Conservation (phyloP, 92 coral and sea anemone genomes). For the Isaurus tuberculatus region DNA sequence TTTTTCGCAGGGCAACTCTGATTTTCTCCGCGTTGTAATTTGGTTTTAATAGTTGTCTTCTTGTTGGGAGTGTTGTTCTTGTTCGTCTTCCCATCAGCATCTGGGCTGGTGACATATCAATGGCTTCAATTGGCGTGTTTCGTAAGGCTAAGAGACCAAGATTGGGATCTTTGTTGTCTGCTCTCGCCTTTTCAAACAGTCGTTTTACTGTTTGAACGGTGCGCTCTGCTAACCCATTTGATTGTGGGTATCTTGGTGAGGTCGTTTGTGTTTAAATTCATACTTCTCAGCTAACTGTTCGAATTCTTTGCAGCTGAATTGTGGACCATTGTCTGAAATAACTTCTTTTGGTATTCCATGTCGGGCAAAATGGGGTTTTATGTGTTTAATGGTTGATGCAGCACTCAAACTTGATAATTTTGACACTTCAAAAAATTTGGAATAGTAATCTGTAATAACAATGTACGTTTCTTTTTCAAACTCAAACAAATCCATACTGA, state of each 20-base stretch:
- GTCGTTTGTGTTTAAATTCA: slow-evolving; percentile 56
- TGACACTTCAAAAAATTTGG: slow-evolving; percentile 51
- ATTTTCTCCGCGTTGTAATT: slow-evolving; percentile 42
- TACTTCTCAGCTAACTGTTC: slow-evolving; percentile 46
- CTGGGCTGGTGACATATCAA: slow-evolving; percentile 49
- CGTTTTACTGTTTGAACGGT: slow-evolving; percentile 44
- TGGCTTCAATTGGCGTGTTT: slow-evolving; percentile 58
- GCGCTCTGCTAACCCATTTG: slow-evolving; percentile 45
- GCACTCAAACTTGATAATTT: slow-evolving; percentile 39
- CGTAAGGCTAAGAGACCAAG: slow-evolving; percentile 51
- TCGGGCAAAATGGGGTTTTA: slow-evolving; percentile 57
- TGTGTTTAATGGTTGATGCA: slow-evolving; percentile 44
- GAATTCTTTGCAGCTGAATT: slow-evolving; percentile 48
- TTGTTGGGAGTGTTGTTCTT: slow-evolving; percentile 49
- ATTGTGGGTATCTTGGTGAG: slow-evolving; percentile 48
- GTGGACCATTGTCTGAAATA: slow-evolving; percentile 60
- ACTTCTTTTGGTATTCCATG: slow-evolving; percentile 61
- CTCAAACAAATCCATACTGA: slow-evolving; percentile 38
- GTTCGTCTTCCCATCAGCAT: slow-evolving; percentile 58
- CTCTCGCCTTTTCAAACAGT: slow-evolving; percentile 44
- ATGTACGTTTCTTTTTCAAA: slow-evolving; percentile 31
- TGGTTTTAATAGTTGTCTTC: slow-evolving; percentile 42
- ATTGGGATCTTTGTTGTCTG: slow-evolving; percentile 56
- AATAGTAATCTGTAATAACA: slow-evolving; percentile 51
- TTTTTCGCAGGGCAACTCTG: slow-evolving; percentile 30